phyloP scores from a whole-genome alignment of 2,797 vertebrate species.

The Melanitta fusca region DNA sequence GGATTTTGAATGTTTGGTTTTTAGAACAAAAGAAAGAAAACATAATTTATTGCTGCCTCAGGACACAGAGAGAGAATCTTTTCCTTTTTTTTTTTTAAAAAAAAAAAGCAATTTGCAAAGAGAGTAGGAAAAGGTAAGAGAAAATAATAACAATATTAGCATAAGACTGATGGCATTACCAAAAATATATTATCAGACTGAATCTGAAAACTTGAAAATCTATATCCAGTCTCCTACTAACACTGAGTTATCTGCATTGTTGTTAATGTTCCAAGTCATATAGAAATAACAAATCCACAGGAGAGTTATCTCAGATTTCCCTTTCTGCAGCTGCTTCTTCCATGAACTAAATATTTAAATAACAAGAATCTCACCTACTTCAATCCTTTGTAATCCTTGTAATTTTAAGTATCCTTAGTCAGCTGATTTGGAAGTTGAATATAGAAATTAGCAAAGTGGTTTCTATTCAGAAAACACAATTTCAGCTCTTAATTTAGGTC shows the following conservation, averaged over 20 bases:
- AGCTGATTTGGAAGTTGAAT: not conserved
- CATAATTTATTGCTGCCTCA: not conserved
- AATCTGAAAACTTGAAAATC: not conserved
- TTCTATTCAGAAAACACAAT: conserved; percentile 24
- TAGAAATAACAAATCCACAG: not conserved
- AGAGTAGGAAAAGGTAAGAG: not conserved
- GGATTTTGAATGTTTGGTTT: not conserved
- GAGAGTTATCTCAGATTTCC: not conserved
- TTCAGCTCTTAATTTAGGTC: conserved; percentile 53
- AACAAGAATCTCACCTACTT: not conserved
- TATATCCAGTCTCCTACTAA: not conserved
- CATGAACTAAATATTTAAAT: not conserved
- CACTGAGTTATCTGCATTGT: not conserved
- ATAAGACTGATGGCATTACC: not conserved
- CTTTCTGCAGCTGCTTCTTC: not conserved
- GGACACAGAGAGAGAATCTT: not conserved
- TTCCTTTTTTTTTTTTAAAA: not conserved
- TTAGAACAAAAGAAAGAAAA: not conserved
- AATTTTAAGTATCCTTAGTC: not conserved
- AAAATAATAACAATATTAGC: not conserved
- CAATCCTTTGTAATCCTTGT: not conserved
- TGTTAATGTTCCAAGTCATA: not conserved
- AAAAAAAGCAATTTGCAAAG: not conserved
- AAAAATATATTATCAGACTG: not conserved
- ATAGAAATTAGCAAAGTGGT: not conserved